These are phyloP conservation scores for Strigamia maritima DNA, from an alignment of 2,888 invertebrate genomes.

Conservation along the genomic window DNA sequence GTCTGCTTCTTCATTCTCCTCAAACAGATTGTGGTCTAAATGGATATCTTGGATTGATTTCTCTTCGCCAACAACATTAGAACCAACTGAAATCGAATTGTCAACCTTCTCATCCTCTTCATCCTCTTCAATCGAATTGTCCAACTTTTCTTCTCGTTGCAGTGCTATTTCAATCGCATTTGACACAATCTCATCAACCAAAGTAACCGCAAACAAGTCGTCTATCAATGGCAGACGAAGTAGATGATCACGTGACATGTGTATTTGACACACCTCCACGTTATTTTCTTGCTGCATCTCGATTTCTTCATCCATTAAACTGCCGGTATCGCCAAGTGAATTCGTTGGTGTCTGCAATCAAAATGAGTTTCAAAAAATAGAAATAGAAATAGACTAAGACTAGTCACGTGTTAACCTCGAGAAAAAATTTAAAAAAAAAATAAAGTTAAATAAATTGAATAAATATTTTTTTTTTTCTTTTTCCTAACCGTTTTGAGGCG, in stretches of 20 bases:
- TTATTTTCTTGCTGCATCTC: neutral
- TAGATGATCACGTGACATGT: neutral
- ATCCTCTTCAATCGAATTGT: no score
- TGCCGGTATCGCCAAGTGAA: neutral
- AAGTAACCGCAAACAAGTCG: constrained; percentile 24
- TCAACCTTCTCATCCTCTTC: no score
- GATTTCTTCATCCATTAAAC: neutral
- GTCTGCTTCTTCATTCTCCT: neutral
- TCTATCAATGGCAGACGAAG: constrained; percentile 19
- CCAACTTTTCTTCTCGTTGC: neutral
- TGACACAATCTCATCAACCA: constrained; percentile 27
- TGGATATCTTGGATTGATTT: neutral
- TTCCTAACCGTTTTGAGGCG: neutral
- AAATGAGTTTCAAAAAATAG: constrained; percentile 12
- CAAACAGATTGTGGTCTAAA: neutral
- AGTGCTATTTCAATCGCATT: neutral
- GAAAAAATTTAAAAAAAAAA: neutral
- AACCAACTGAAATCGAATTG: no score
- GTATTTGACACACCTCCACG: neutral
- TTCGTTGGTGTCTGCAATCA: neutral
- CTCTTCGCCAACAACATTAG: neutral
- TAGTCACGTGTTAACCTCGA: neutral
- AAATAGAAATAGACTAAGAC: no score
- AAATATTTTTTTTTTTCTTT: no score
- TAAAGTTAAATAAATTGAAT: no score